Base-by-base conservation (phyloP, 2,113 vertebrate genomes). In the Donacobius atricapilla region DNA sequence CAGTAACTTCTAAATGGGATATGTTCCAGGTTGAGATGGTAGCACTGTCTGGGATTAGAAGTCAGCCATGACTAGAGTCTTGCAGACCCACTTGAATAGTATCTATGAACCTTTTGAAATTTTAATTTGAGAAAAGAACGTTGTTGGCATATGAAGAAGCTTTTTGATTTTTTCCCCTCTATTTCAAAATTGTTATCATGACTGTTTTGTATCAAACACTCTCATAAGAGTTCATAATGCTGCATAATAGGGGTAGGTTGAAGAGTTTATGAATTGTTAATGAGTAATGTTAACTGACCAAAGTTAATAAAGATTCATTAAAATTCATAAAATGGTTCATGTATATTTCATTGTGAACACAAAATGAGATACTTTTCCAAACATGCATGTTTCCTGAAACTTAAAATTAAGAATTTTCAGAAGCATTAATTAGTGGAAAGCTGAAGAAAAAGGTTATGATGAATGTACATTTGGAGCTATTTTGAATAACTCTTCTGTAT, bases 51-150 rank as follows among this genome's bases (percentile, higher is more conserved):
- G 15, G 61, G 15, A 18, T 82, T 50, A 89, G 56, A 42, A 76
- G 22, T 40, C 64, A 82, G 47, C 31, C 45, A 48, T 35, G 23
- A n/a, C 57, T 60, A 69, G 42, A 42, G 84, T 22, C 39, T 88
- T 33, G 7, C 77, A 84, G 63, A 90, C 40, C 37, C 87, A 79
- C 33, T 71, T 31, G 15, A 87, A 95, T 31, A 42, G 9, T 84
- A 75, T 63, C 68, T 76, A 13, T 53, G 77, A 95, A 86, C 75
- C 87, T 94, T 73, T 8, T 94, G 81, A 90, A 97, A 96, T 83
- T 97, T 97, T 97, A 96, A 96, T 96, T 96, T 90, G 85, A 90
- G 88, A 87, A 79, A 96, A 95, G 84, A 73, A 40, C n/a, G 9
- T 82, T 96, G 93, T 27, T 97, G 85, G 72, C 89, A 47, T 72